Percentiles rank a stretch among this genome's conserved stretches.
Evolutionary conservation across 2,888 invertebrate genomes (phyloP).

Genomic region (Hydroisotoma schaefferi): DNA sequence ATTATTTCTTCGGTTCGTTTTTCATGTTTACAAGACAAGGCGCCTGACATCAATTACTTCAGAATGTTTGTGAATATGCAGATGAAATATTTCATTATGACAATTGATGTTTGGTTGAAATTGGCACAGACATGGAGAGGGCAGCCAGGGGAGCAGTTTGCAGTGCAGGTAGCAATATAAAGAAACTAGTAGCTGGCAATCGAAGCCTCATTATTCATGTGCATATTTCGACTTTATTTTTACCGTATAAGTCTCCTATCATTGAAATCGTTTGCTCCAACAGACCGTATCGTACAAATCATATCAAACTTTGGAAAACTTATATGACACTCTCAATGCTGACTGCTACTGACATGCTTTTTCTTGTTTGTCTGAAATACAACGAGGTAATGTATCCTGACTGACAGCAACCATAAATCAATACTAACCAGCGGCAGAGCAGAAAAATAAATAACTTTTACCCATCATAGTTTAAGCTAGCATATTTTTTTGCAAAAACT

Average conservation of each 20-base stretch:
- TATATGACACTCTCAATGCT: constrained; percentile 4
- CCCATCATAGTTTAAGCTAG: neutral
- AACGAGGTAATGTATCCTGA: constrained; percentile 41
- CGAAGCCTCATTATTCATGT: neutral
- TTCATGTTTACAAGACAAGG: too few relatives aligned
- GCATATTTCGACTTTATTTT: constrained; percentile 9
- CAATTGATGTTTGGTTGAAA: constrained; percentile 13
- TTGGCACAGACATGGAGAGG: constrained; percentile 4
- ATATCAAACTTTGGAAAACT: neutral
- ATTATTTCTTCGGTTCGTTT: too few relatives aligned
- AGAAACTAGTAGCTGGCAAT: neutral
- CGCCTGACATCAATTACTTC: constrained; percentile 12
- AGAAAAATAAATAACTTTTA: constrained; percentile 13
- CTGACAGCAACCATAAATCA: constrained; percentile 47
- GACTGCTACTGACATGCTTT: constrained; percentile 9
- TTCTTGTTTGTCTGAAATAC: constrained; percentile 5
- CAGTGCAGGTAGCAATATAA: neutral
- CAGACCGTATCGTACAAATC: too few relatives aligned
- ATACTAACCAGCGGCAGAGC: too few relatives aligned
- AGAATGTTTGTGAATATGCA: constrained; percentile 3
- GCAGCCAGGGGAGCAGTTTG: neutral
- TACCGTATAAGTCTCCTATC: constrained; percentile 9
- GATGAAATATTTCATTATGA: constrained; percentile 3
- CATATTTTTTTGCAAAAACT: neutral
- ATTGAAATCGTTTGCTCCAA: neutral